Evolutionary conservation across 2,113 vertebrate genomes (phyloP), one percentile per base, ranked within the genome.

Genomic region (Dromas ardeola): DNA sequence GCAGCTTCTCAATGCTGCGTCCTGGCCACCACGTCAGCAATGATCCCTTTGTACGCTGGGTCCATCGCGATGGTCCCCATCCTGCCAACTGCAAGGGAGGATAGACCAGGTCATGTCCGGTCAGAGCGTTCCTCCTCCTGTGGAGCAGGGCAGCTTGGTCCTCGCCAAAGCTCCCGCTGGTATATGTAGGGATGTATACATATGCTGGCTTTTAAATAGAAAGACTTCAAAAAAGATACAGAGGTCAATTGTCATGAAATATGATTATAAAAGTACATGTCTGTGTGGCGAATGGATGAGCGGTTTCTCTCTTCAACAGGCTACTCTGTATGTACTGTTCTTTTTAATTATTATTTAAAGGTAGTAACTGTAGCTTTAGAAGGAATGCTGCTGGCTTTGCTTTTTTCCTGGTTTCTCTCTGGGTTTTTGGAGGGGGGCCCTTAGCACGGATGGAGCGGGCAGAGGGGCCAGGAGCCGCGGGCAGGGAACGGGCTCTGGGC

Each of bases 111-210:
- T 15, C 30, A 14, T 27, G 13, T 7, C 3, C 67, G 20, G 11
- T 50, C 17, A 6, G 25, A 53, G 10, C 42, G 4, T 26, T 53
- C 3, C 9, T 80, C 19, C 29, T 73, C n/a, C 47, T 34, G 7
- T 61, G 16, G 9, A 30, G 9, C 20, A n/a, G 8, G 18, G 9
- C 22, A 45, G 14, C 59, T 80, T 38, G 15, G 8, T 16, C 66
- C 20, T 85, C 62, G 10, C 25, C 52, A 9, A 47, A 63, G 21
- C 25, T 79, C 25, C 6, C 23, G 8, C n/a, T 55, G 23, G 3
- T 27, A 4, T 53, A 10, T 0, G 0, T 42, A 27, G 10, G 19
- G 18, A 38, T 2, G 1, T 26, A 16, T 9, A 11, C 3, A 8
- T 7, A 18, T 13, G 6, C 11, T 62, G 32, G 8, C 6, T 34